Percentiles rank a stretch among this genome's conserved stretches.
phyloP scores from a whole-genome alignment of 2,797 vertebrate species.

The Eidolon dupreanum region DNA sequence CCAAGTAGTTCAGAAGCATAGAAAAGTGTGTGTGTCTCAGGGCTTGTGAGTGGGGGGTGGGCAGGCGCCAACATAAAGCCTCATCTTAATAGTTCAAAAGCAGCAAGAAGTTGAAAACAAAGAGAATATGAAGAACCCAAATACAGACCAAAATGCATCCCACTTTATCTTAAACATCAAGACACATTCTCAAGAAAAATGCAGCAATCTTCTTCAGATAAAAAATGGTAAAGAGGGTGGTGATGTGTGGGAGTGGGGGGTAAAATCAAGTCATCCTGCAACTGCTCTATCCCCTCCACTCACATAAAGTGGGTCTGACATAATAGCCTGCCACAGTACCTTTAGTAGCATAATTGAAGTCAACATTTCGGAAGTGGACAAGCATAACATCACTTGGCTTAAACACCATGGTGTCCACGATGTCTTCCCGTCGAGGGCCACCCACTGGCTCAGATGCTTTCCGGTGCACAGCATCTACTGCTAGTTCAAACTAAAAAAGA shows the following conservation, averaged over 20 bases:
- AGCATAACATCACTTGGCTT: slow-evolving; percentile 92
- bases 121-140: neutral
- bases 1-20: neutral
- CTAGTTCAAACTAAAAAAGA: slow-evolving; percentile 91
- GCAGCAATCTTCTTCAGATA: neutral
- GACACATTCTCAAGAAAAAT: neutral
- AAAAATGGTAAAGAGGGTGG: neutral
- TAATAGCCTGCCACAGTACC: slow-evolving; percentile 82
- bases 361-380: slow-evolving; percentile 94
- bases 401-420: slow-evolving; percentile 96
- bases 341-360: slow-evolving; percentile 95
- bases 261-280: neutral
- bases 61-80: neutral
- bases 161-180: neutral
- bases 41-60: too few species aligned
- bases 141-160: neutral
- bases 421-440: slow-evolving; percentile 92
- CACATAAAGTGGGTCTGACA: neutral
- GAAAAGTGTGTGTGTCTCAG: neutral
- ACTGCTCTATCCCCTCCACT: neutral
- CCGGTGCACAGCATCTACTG: slow-evolving; percentile 95
- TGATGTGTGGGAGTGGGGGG: neutral
- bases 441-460: slow-evolving; percentile 82
- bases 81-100: neutral
- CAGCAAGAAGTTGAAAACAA: neutral